Conservation (phyloP, 2,888 invertebrate species). For the Caenorhabditis sp. region DNA sequence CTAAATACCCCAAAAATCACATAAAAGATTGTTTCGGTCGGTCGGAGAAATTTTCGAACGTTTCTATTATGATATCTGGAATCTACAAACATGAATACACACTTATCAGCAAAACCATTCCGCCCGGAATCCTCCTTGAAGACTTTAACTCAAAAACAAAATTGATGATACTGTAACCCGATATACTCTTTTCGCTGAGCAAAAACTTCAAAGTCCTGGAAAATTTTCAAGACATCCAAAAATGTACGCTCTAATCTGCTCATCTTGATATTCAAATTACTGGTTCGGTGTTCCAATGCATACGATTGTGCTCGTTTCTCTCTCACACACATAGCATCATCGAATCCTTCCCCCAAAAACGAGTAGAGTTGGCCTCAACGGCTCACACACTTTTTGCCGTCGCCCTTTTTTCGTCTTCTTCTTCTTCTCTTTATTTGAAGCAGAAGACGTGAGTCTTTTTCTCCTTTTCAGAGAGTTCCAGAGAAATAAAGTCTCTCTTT, state of each 20-base stretch:
- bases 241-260: neutral
- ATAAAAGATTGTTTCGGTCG: too few relatives aligned
- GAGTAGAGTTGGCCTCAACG: constrained; percentile 31
- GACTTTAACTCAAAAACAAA: too few relatives aligned
- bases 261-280: constrained; percentile 16
- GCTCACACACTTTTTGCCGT: constrained; percentile 46
- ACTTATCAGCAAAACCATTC: too few relatives aligned
- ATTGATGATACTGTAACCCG: constrained; percentile 3
- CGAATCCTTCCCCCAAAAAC: constrained; percentile 25
- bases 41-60: too few relatives aligned
- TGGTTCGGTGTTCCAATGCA: neutral
- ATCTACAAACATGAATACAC: too few relatives aligned
- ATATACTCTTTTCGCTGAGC: constrained; percentile 13
- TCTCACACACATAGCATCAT: constrained; percentile 17
- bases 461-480: constrained; percentile 24
- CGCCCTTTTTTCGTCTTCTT: constrained; percentile 38
- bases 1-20: too few relatives aligned
- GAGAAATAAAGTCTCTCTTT: constrained; percentile 35
- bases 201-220: neutral
- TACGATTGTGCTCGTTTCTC: constrained; percentile 19
- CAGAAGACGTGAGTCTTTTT: constrained; percentile 35
- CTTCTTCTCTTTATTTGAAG: constrained; percentile 16
- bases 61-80: too few relatives aligned
- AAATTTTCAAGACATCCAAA: constrained; percentile 4
- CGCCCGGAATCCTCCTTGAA: too few relatives aligned